Evolutionary conservation across 2,113 vertebrate genomes (phyloP), one percentile per base, ranked within the genome.

Genomic region (Electrona antarctica): DNA sequence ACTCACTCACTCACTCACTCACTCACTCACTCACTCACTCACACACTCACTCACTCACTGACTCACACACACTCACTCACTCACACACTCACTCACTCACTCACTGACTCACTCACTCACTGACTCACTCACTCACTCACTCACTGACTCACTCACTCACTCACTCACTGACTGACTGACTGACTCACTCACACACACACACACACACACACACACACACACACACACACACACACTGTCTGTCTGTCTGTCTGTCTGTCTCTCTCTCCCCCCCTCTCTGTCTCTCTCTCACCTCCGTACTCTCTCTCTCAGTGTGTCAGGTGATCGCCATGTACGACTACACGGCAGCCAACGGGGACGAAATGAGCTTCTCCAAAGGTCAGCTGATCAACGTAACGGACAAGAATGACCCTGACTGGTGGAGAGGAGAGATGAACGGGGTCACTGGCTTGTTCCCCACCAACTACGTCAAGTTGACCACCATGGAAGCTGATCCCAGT

Each of bases 321-420:
- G 97, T 99, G 71, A 97, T 97, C 2, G 95, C 98, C 1, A 94
- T 98, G 90, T 99, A 99, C 0, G 97, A 99, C 87, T 99, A 99
- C 64, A 77, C 60, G 0, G 97, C 97, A 0, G 95, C 93, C 84
- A 99, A 97, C 0, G 90, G 93, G 79, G 96, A 98, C 0, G 98
- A 99, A 86, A 93, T 99, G 69, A 98, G 90, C 78, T 98, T 99
- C 92, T 94, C 94, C 79, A 96, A 96, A 87, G 94, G 94, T 62
- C 98, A 99, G 64, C 85, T 97, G 56, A 97, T 99, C 64, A 97
- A 91, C 10, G 96, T 99, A 10, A 81, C 97, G 59, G 96, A 92
- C 89, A 98, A 95, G 84, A 97, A 93, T 14, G 82, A 98, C 64
- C 92, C 93, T 47, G 97, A 99, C 70, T 99, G 98, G 98, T 99